These are phyloP conservation scores for Steinernema hermaphroditum DNA, from an alignment of 2,888 invertebrate species.

Conservation along the genomic window DNA sequence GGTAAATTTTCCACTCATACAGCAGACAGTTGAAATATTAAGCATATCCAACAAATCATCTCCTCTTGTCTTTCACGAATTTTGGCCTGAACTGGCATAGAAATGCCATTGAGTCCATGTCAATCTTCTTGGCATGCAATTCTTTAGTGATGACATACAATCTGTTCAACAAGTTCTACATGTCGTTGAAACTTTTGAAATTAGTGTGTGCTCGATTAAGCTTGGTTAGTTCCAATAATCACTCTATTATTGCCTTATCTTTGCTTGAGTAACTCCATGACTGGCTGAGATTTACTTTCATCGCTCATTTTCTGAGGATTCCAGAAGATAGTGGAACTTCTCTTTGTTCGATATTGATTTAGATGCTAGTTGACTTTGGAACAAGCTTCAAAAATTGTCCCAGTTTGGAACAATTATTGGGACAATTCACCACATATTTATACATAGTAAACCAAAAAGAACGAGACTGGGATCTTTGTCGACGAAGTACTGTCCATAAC, in stretches of 20 bases:
- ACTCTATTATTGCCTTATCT: background rate
- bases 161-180: background rate
- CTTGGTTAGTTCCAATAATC: background rate
- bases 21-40: too few relatives aligned
- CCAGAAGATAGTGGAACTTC: background rate
- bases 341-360: background rate
- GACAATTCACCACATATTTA: too few relatives aligned
- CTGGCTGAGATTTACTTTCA: background rate
- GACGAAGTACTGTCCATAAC: too few relatives aligned
- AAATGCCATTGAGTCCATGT: background rate
- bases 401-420: too few relatives aligned
- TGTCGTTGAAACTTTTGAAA: background rate
- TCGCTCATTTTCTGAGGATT: background rate
- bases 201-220: background rate
- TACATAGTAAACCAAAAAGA: too few relatives aligned
- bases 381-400: background rate
- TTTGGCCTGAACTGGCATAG: background rate
- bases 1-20: too few relatives aligned
- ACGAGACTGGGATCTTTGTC: too few relatives aligned
- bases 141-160: background rate
- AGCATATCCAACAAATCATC: too few relatives aligned
- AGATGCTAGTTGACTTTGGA: background rate
- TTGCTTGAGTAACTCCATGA: background rate
- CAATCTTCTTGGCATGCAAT: background rate
- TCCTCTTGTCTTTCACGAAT: background rate